Evolutionary conservation across 2,888 invertebrate genomes (phyloP), one percentile per base, ranked within the genome.

Genomic region (Plebejus melissa): DNA sequence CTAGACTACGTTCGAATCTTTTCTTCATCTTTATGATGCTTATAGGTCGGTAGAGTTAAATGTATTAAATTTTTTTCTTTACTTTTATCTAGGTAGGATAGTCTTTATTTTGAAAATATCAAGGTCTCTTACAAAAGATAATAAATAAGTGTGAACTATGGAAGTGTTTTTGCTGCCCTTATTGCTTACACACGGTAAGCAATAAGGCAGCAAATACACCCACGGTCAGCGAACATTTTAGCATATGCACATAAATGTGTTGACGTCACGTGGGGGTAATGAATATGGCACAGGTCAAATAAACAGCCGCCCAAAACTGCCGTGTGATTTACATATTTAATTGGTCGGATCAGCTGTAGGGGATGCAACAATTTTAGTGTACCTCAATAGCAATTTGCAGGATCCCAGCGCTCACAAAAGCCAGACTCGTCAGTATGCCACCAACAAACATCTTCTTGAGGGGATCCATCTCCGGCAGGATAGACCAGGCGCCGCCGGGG

Each of bases 381-480:
- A 91, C 93, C 86, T 92, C 92, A 28, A 94, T 92, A 16, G 91
- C 89, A 77, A 96, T 94, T 88, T 96, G 95, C 75, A 96, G 86
- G 88, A 94, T 94, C 84, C 96, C 85, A 94, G 94, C 95, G 4
- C 95, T 88, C 4, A 96, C 86, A 84, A 97, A 97, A 0, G 96
- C 94, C 38, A 95, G 78, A 0, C 95, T 94, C 36, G 96, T 96
- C 6, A 96, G 85, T 76, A 96, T 82, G 71, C 97, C 96, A 0
- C 98, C 98, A 0, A 95, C 89, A 7, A 95, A 95, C 96, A 98
- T 97, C 80, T 96, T 95, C 81, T 96, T 95, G 70, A 97, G 87
- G 0, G 97, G 96, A 60, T 86, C 85, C 74, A 92, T 80, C n/a
- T 91, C 89, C 0, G 93, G 93, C 28, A 93, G 80, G 9, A 93